phyloP scores from a whole-genome alignment of 1,140 invertebrate genomes.

The Galendromus occidentalis region DNA sequence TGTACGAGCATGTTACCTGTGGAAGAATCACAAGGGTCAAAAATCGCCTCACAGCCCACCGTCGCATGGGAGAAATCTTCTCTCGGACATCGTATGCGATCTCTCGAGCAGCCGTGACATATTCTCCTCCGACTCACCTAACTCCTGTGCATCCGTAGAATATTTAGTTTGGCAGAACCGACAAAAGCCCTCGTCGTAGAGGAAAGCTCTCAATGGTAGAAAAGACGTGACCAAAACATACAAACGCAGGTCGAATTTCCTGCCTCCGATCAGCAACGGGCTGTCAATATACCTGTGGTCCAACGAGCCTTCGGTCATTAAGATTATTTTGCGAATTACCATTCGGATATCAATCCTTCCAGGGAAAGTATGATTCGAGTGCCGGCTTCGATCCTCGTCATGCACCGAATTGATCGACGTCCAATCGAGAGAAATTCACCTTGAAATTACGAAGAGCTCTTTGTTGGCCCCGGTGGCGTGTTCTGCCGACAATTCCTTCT shows the following conservation, averaged over 20 bases:
- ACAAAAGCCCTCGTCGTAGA: slow-evolving; percentile 51
- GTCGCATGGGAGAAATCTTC: too few species aligned
- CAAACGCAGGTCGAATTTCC: slow-evolving; percentile 64
- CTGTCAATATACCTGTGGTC: slow-evolving; percentile 47
- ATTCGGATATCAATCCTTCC: neutral
- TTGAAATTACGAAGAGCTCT: slow-evolving; percentile 74
- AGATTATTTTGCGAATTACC: too few species aligned
- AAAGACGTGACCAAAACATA: slow-evolving; percentile 71
- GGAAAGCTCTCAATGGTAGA: slow-evolving; percentile 52
- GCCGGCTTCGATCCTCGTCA: too few species aligned
- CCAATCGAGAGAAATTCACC: too few species aligned
- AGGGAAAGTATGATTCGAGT: too few species aligned
- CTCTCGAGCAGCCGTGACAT: too few species aligned
- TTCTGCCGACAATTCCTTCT: slow-evolving; percentile 23
- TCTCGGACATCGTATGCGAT: too few species aligned
- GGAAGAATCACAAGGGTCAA: too few species aligned
- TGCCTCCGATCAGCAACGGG: slow-evolving; percentile 63
- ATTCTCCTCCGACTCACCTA: slow-evolving; percentile 12
- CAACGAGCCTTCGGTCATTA: slow-evolving; percentile 17
- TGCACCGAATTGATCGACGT: too few species aligned
- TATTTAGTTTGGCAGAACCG: slow-evolving; percentile 61
- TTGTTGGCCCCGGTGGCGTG: slow-evolving; percentile 41
- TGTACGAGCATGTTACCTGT: slow-evolving; percentile 60
- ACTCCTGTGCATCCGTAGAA: slow-evolving; percentile 28
- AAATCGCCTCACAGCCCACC: too few species aligned